Percentiles rank a stretch among this genome's conserved stretches.
phyloP scores from a whole-genome alignment of 2,113 vertebrate species.

The Osmerus eperlanus region DNA sequence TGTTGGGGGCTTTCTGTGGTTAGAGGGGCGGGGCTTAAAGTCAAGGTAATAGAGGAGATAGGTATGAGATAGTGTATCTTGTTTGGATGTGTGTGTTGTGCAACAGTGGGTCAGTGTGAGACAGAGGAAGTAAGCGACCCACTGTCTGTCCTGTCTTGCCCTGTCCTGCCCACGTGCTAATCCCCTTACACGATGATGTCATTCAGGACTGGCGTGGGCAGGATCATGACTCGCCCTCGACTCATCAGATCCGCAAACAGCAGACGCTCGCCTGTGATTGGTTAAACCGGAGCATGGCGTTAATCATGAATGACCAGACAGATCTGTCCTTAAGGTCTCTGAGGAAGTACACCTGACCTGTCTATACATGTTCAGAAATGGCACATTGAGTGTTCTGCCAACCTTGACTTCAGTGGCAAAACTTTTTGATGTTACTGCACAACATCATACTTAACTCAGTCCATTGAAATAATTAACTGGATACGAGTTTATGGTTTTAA shows the following conservation, averaged over 20 bases:
- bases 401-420: no score
- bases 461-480: background rate
- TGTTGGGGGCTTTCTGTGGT: slow-evolving; percentile 18
- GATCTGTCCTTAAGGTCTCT: no score
- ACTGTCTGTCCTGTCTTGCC: slow-evolving; percentile 30
- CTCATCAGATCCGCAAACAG: background rate
- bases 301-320: background rate
- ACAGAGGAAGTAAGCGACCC: slow-evolving; percentile 59
- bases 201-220: slow-evolving; percentile 7
- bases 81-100: slow-evolving; percentile 11
- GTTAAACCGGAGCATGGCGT: background rate
- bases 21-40: background rate
- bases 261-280: slow-evolving; percentile 14
- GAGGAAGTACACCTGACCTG: no score
- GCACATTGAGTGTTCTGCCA: no score
- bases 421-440: background rate
- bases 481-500: background rate
- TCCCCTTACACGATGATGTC: slow-evolving; percentile 59
- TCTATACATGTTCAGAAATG: no score
- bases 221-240: slow-evolving; percentile 1
- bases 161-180: slow-evolving; percentile 40
- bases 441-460: background rate
- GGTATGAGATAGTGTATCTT: slow-evolving; percentile 8
- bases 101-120: slow-evolving; percentile 50
- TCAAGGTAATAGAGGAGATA: background rate